Conservation (phyloP, 2,113 vertebrate genomes). For the Crotalus viridis region DNA sequence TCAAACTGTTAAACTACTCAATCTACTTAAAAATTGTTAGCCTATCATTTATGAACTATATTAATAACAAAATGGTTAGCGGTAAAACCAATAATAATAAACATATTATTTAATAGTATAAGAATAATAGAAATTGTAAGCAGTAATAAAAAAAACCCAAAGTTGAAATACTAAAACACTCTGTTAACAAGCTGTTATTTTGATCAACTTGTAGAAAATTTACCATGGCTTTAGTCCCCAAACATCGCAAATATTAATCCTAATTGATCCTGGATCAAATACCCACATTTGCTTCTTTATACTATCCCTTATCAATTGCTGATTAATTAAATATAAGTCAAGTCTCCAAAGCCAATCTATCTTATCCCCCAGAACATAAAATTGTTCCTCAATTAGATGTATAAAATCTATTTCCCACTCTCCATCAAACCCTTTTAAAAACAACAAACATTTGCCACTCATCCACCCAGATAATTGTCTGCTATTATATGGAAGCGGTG, state of each 20-base stretch:
- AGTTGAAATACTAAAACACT: background rate
- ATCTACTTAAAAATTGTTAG: background rate
- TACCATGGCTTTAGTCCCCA: background rate
- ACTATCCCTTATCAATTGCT: background rate
- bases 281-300: background rate
- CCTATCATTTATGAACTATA: background rate
- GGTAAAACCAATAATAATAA: background rate
- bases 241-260: background rate
- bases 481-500: background rate
- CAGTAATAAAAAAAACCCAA: background rate
- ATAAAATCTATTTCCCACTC: background rate
- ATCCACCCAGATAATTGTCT: background rate
- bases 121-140: background rate
- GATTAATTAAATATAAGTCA: background rate
- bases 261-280: background rate
- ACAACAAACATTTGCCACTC: background rate
- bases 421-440: background rate
- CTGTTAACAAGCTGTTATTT: background rate
- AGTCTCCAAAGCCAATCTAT: background rate
- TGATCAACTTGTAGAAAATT: background rate
- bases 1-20: background rate
- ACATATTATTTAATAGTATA: background rate
- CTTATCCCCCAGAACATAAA: background rate
- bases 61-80: no score
- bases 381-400: background rate